Evolutionary conservation across 2,888 invertebrate genomes (phyloP).

Genomic region (Philereme vetulata): DNA sequence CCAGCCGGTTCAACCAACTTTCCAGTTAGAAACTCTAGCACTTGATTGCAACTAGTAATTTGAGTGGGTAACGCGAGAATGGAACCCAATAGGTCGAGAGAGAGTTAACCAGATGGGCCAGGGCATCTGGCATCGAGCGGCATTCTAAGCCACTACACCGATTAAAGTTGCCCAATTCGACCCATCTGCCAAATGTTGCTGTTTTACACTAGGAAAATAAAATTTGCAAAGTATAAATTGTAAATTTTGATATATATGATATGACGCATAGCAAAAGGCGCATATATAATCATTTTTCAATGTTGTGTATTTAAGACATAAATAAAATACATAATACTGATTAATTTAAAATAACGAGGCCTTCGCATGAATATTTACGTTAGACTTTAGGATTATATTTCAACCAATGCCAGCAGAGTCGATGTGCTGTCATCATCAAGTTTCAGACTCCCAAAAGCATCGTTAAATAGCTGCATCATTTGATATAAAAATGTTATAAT

Average conservation of each 20-base stretch:
- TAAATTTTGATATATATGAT: no score
- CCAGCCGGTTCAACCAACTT: slow-evolving; percentile 16
- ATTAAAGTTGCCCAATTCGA: slow-evolving; percentile 68
- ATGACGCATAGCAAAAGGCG: no score
- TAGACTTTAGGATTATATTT: no score
- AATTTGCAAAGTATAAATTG: background rate
- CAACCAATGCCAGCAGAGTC: no score
- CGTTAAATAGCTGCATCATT: no score
- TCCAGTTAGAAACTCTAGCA: slow-evolving; percentile 60
- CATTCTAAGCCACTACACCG: slow-evolving; percentile 80
- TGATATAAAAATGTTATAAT: no score
- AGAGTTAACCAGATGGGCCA: slow-evolving; percentile 63
- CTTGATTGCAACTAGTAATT: slow-evolving; percentile 56
- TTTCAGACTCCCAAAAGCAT: no score
- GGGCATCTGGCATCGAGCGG: slow-evolving; percentile 59
- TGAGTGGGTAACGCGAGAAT: slow-evolving; percentile 62
- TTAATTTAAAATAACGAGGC: no score
- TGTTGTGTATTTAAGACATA: background rate
- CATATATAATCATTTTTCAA: background rate
- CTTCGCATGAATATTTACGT: no score
- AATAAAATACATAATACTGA: background rate
- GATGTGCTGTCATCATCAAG: no score
- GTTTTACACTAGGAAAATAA: background rate
- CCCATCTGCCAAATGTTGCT: slow-evolving; percentile 64
- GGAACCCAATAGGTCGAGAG: slow-evolving; percentile 66